Conservation (phyloP, 2,888 invertebrate genomes). For the Lucinisca nassula region DNA sequence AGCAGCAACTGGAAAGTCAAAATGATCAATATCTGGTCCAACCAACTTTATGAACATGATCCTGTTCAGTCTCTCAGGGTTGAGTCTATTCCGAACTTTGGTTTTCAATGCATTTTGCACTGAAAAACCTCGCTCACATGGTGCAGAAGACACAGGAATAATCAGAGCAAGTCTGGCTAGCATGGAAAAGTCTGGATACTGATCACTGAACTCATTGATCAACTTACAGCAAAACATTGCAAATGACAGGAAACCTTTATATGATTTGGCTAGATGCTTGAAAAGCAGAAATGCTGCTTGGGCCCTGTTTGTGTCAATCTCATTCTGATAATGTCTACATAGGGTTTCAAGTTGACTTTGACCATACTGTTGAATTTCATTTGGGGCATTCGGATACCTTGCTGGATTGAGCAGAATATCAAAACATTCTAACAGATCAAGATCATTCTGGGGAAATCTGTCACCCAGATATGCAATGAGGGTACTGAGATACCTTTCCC, state of each 20-base stretch:
- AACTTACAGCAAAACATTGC: conserved; percentile 36
- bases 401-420: conserved; percentile 47
- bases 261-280: conserved; percentile 36
- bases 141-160: conserved; percentile 60
- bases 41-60: conserved; percentile 45
- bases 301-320: conserved; percentile 28
- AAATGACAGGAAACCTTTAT: conserved; percentile 34
- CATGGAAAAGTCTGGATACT: conserved; percentile 44
- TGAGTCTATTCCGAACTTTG: conserved; percentile 59
- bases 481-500: conserved; percentile 25
- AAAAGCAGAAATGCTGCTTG: conserved; percentile 40
- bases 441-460: conserved; percentile 40
- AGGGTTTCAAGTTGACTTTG: conserved; percentile 9
- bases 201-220: conserved; percentile 27
- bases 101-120: conserved; percentile 50
- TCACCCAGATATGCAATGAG: conserved; percentile 25
- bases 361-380: conserved; percentile 26
- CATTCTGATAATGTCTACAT: not conserved
- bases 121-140: conserved; percentile 63
- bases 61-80: conserved; percentile 44
- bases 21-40: conserved; percentile 34
- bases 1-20: conserved; percentile 52
- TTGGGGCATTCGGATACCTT: conserved; percentile 37
- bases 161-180: conserved; percentile 47
- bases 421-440: conserved; percentile 31